Base-by-base conservation (phyloP, 2,888 invertebrate genomes). In the Bombylius major region DNA sequence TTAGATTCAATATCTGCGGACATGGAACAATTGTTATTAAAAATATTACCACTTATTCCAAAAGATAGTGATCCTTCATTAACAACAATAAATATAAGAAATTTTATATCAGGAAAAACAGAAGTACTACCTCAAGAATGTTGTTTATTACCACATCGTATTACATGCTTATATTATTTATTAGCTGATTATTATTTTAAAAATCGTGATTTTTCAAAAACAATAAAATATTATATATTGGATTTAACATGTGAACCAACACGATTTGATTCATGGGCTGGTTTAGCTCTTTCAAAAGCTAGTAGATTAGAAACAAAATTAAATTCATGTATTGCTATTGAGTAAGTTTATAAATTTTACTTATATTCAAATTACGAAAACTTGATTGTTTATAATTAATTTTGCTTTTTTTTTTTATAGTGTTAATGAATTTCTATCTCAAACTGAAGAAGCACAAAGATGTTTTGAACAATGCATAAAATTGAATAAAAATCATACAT, bases 101-200 rank as follows among this genome's bases (percentile, higher is more conserved):
- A 81, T 56, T 89, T 82, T 65, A 83, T 89, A 45, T 79, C 82
- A 64, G 86, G 86, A 1, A 71, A 75, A 13, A 75, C 72, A 49
- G 76, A 79, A 4, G 77, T 77, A 53, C 67, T 82, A 59, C 84
- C 86, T 0, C 66, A 65, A 4, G 71, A 79, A n/a, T 76, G 76
- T 45, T 73, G 76, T 56, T 66, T 77, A 6, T 64, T 84, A 50
- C 82, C 83, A 0, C 78, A 77, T 60, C 79, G 82, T 69, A 79
- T 86, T 66, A 79, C 81, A 45, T 84, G 87, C 54, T 82, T 93
- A 57, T 96, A 89, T 70, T 96, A 93, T 69, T 76, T 96, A n/a
- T 75, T 97, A 33, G 96, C 87, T 1, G 96, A 97, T 76, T 91
- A 86, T 72, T 87, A 93, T 72, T 92, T 95, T 67, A 96, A 96